phyloP scores from a whole-genome alignment of 2,888 invertebrate species.

The Thymelicus sylvestris region DNA sequence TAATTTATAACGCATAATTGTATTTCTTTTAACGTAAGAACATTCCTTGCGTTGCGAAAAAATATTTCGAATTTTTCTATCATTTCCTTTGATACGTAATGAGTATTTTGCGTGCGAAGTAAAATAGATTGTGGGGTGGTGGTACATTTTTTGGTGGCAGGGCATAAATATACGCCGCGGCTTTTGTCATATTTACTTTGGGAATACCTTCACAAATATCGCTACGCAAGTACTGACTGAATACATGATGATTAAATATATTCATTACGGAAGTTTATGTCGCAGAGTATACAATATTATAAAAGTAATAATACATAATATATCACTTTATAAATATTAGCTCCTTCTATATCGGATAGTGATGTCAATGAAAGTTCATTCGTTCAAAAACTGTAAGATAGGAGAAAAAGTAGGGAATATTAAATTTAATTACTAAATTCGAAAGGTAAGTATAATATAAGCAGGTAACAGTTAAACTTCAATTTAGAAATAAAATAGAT shows the following conservation, averaged over 20 bases:
- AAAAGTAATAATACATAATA: no score
- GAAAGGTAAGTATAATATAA: no score
- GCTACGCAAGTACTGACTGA: background rate
- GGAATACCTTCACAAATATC: background rate
- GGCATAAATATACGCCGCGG: background rate
- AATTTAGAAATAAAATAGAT: no score
- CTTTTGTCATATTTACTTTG: constrained; percentile 2
- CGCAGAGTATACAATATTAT: no score
- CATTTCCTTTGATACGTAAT: constrained; percentile 49
- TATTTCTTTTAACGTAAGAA: constrained; percentile 22
- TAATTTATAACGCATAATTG: constrained; percentile 27
- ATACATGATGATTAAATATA: background rate
- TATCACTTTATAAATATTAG: no score
- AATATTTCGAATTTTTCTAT: constrained; percentile 29
- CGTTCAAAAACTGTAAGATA: no score
- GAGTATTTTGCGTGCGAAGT: constrained; percentile 60
- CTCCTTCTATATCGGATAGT: no score
- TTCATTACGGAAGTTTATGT: no score
- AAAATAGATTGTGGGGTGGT: constrained; percentile 36
- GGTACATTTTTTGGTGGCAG: constrained; percentile 15
- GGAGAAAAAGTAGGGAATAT: no score
- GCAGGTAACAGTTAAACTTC: no score
- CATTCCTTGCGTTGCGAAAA: constrained; percentile 31
- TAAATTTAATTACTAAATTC: no score
- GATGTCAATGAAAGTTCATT: no score